These are phyloP conservation scores for Ptychochromis oligacanthus DNA, from an alignment of 2,113 vertebrate genomes.

Conservation along the genomic window DNA sequence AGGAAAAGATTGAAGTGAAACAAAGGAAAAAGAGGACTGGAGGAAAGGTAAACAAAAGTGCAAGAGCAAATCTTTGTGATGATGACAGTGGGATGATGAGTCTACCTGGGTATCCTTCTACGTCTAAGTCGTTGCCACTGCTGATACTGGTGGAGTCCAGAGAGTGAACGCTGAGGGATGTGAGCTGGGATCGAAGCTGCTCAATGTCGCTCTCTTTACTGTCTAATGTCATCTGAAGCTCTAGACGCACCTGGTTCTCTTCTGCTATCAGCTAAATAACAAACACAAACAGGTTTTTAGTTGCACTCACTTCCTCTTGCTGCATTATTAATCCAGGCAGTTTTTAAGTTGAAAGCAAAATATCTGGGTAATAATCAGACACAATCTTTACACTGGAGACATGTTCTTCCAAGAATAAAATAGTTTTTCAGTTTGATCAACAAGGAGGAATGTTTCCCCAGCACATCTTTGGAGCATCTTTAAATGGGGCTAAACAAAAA, in stretches of 20 bases:
- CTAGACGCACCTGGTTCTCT: slow-evolving; percentile 90
- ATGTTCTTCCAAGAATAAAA: background rate
- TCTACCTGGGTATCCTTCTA: slow-evolving; percentile 92
- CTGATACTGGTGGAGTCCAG: slow-evolving; percentile 92
- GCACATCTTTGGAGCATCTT: background rate
- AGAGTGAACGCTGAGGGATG: slow-evolving; percentile 87
- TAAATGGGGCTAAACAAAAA: too few relatives aligned
- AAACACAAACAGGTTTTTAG: background rate
- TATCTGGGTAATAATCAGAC: background rate
- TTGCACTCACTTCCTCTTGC: background rate
- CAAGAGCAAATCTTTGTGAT: background rate
- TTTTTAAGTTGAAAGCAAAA: background rate
- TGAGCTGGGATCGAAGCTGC: slow-evolving; percentile 92
- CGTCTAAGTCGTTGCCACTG: slow-evolving; percentile 89
- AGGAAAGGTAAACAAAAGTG: slow-evolving; percentile 6
- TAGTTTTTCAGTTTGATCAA: background rate
- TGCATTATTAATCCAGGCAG: background rate
- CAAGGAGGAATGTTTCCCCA: background rate
- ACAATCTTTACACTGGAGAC: background rate
- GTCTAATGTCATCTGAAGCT: slow-evolving; percentile 96
- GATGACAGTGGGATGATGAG: background rate
- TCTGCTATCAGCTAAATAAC: slow-evolving; percentile 87
- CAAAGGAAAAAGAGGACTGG: slow-evolving; percentile 18
- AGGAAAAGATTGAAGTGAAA: slow-evolving; percentile 32
- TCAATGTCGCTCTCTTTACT: slow-evolving; percentile 99